A percentile compares a stretch with the other conserved stretches of the same genome.
phyloP scores from a whole-genome alignment of 2,113 vertebrate genomes.

The Scatophagus argus region DNA sequence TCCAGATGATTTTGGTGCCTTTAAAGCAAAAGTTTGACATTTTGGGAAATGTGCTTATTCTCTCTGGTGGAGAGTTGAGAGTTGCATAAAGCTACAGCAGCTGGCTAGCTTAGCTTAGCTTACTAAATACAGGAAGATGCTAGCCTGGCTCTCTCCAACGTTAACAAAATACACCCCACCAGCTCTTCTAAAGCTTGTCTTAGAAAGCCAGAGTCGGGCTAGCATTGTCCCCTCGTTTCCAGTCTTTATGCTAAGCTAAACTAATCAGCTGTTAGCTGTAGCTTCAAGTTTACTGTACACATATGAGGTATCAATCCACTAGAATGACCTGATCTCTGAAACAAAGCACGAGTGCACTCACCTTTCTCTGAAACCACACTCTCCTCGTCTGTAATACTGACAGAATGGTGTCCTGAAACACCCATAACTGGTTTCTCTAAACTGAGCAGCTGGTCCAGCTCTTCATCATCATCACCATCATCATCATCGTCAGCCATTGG shows the following conservation, averaged over 20 bases:
- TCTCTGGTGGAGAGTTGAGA: not conserved
- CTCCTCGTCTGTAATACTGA: constrained; percentile 39
- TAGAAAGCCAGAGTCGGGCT: not conserved
- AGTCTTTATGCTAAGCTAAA: not conserved
- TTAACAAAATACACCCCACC: not conserved
- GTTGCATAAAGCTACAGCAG: no score
- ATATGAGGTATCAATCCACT: no score
- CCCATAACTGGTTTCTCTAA: constrained; percentile 82
- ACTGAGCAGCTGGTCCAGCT: constrained; percentile 90
- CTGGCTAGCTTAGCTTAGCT: not conserved
- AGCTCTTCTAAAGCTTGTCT: not conserved
- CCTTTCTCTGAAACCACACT: constrained; percentile 26
- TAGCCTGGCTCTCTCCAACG: not conserved
- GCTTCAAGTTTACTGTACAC: not conserved
- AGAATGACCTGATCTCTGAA: no score
- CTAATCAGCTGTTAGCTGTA: not conserved
- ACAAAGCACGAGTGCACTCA: constrained; percentile 31
- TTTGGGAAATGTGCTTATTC: not conserved
- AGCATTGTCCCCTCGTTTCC: not conserved
- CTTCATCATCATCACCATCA: constrained; percentile 86
- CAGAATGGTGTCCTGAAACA: constrained; percentile 20
- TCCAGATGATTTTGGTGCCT: not conserved
- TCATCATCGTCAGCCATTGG: constrained; percentile 73
- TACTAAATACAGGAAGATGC: no score
- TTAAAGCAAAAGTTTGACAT: not conserved